phyloP scores from a whole-genome alignment of 1,140 invertebrate genomes.

The Tetramorium alpestre region DNA sequence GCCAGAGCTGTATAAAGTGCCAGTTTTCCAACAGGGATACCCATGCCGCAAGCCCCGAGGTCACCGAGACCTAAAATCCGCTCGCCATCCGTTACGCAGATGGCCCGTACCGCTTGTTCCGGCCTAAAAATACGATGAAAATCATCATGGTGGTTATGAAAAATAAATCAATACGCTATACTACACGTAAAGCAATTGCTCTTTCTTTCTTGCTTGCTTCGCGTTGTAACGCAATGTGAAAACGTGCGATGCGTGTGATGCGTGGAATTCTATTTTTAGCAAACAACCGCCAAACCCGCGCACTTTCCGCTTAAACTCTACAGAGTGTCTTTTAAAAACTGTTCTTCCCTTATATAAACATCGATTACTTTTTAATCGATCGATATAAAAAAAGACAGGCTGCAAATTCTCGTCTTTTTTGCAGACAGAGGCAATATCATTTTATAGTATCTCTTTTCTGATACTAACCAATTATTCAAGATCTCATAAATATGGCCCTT shows the following conservation, averaged over 20 bases:
- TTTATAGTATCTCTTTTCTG: not conserved
- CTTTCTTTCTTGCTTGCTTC: not conserved
- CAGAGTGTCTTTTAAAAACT: not conserved
- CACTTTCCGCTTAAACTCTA: conserved; percentile 1
- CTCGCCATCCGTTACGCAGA: conserved; percentile 98
- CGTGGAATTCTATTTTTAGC: conserved; percentile 43
- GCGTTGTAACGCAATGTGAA: not conserved
- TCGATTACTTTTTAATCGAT: not conserved
- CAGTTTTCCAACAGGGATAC: conserved; percentile 97
- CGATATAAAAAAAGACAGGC: not conserved
- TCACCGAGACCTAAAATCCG: conserved; percentile 97
- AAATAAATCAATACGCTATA: not conserved
- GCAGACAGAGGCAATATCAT: not conserved
- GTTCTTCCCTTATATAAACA: not conserved
- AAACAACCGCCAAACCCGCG: not conserved
- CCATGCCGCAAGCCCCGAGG: conserved; percentile 97
- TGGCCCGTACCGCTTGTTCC: conserved; percentile 95
- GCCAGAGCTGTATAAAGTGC: conserved; percentile 97
- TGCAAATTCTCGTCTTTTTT: not conserved
- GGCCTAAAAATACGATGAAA: conserved; percentile 89
- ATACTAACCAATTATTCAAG: conserved; percentile 93
- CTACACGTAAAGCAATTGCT: not conserved
- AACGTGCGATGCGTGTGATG: not conserved
- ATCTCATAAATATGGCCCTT: conserved; percentile 96
- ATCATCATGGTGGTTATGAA: not conserved